Evolutionary conservation across 2,888 invertebrate species (phyloP).

Genomic region (Acrocera orbiculus): DNA sequence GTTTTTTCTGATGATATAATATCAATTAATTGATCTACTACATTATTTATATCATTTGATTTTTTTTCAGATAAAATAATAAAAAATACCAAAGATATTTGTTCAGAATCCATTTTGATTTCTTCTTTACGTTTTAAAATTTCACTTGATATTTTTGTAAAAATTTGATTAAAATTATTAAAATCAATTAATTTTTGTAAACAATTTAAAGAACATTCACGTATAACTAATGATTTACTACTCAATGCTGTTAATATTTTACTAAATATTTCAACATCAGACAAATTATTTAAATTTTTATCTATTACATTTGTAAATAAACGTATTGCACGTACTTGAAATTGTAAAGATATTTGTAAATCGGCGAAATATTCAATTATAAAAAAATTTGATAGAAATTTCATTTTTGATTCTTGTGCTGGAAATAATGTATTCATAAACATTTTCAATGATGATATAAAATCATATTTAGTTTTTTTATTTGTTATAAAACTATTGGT

Average conservation of each 20-base stretch:
- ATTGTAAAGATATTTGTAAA: slow-evolving; percentile 29
- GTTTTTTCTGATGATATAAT: slow-evolving; percentile 27
- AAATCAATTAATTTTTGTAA: slow-evolving; percentile 25
- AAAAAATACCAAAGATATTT: slow-evolving; percentile 43
- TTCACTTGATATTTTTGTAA: slow-evolving; percentile 11
- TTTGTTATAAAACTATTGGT: slow-evolving; percentile 13
- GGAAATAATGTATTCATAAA: slow-evolving; percentile 33
- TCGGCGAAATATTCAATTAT: slow-evolving; percentile 19
- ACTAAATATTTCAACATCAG: slow-evolving; percentile 15
- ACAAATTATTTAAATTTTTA: slow-evolving; percentile 14
- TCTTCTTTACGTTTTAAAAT: slow-evolving; percentile 35
- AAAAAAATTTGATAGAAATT: slow-evolving; percentile 40
- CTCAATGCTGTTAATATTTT: slow-evolving; percentile 35
- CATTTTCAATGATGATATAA: too few relatives aligned
- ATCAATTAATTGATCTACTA: slow-evolving; percentile 17
- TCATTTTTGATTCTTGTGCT: slow-evolving; percentile 32
- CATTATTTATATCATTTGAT: slow-evolving; percentile 11
- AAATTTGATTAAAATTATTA: neutral
- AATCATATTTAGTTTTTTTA: too few relatives aligned
- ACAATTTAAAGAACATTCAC: slow-evolving; percentile 38
- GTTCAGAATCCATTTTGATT: slow-evolving; percentile 46
- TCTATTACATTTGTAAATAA: slow-evolving; percentile 16
- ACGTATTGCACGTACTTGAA: slow-evolving; percentile 35
- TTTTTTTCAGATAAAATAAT: slow-evolving; percentile 37
- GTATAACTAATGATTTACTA: slow-evolving; percentile 36